A percentile compares a stretch with the other conserved stretches of the same genome.
These are phyloP conservation scores for Piprites chloris DNA, from an alignment of 2,113 vertebrate genomes.

Conservation along the genomic window DNA sequence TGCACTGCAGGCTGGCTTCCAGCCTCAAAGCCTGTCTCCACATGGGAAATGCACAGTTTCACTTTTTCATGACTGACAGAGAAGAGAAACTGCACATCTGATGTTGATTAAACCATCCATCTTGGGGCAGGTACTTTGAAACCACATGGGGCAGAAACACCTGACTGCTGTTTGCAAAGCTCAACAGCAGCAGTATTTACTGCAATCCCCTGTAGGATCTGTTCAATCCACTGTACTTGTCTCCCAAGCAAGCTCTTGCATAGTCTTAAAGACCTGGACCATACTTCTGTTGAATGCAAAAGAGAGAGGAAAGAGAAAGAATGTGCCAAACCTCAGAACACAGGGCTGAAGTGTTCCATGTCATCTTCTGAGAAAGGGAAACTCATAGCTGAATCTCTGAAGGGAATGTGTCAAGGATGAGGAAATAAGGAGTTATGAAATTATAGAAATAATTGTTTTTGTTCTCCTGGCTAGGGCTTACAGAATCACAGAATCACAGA, in stretches of 20 bases:
- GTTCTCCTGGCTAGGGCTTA: not conserved
- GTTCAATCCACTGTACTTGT: not conserved
- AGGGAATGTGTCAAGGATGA: not conserved
- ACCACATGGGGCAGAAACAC: not conserved
- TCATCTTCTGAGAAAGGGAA: not conserved
- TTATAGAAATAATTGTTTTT: not conserved
- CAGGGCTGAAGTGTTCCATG: not conserved
- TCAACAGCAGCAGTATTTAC: not conserved
- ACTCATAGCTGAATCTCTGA: not conserved
- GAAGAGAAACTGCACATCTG: not conserved
- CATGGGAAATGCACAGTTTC: not conserved
- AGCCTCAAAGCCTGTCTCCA: not conserved
- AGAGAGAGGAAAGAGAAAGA: not conserved
- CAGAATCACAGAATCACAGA: not conserved
- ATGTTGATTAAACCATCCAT: not conserved
- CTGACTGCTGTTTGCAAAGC: not conserved
- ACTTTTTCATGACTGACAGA: not conserved
- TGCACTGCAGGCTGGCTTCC: not conserved
- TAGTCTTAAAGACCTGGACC: not conserved
- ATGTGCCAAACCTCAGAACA: not conserved
- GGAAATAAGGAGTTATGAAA: not conserved
- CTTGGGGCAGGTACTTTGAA: not conserved
- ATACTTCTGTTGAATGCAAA: not conserved
- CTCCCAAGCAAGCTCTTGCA: not conserved
- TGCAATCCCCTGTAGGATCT: not conserved